Evolutionary conservation across 2,113 vertebrate species (phyloP), one percentile per base, ranked within the genome.

Genomic region (Myrmophylax atrothorax): DNA sequence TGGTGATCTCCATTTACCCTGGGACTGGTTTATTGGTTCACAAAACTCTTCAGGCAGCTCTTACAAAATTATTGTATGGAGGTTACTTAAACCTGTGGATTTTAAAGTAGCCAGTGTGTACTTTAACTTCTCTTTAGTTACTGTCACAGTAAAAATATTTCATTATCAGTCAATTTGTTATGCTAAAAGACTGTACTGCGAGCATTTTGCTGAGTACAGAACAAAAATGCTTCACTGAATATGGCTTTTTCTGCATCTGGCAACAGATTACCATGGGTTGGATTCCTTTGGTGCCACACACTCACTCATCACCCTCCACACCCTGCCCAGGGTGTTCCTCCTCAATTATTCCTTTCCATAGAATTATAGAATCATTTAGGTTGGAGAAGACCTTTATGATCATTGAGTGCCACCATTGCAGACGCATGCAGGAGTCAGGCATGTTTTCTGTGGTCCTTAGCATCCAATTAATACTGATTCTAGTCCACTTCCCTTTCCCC

Each of bases 151-250:
- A 77, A 66, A 83, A 80, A 33, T 24, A 79, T 37, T 90, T 64
- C 9, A 53, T 76, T 49, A 50, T 47, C 37, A 73, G 19, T 49
- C 67, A 76, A 31, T 33, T 56, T 76, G 33, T 73, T 35, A 26
- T 22, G 28, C 31, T 16, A 23, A 3, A 69, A 19, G 14, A 67
- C 16, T 46, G 19, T 20, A 31, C 24, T 60, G 22, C 0, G 0
- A 89, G 40, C 38, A 37, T 25, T 62, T 73, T 29, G 31, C 53
- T 28, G 46, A 69, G 38, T 9, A 47, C 4, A 55, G 52, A 84
- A 91, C 22, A 82, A 49, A 87, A 82, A 35, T 14, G 10, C 11
- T 50, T 50, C 40, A 50, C 4, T 42, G 35, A 81, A 59, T 38
- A 42, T 1, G 4, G 19, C 33, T 69, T 76, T 53, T 83, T 73